Percentiles rank a stretch among this genome's conserved stretches.
These are phyloP conservation scores for Crepidodera aurea DNA, from an alignment of 2,888 invertebrate species.

Conservation along the genomic window DNA sequence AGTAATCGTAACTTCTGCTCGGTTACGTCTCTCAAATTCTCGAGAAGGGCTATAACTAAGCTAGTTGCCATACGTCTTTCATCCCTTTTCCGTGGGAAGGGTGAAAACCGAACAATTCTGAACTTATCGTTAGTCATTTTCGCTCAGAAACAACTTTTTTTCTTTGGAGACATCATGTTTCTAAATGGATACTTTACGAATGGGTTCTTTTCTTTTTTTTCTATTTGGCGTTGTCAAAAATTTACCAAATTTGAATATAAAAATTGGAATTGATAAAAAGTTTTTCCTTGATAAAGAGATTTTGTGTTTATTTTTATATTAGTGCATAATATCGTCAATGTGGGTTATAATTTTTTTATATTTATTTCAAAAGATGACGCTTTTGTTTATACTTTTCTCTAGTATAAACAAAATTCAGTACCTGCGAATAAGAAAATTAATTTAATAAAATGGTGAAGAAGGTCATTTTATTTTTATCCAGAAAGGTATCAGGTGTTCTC, in stretches of 20 bases:
- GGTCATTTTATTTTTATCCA: not conserved
- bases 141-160: conserved; percentile 25
- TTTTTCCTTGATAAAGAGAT: not conserved
- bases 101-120: conserved; percentile 32
- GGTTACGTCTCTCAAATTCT: conserved; percentile 37
- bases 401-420: too few relatives aligned
- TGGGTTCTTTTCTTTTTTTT: conserved; percentile 19
- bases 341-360: too few relatives aligned
- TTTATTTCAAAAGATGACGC: too few relatives aligned
- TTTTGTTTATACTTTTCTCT: too few relatives aligned
- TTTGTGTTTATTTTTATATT: not conserved
- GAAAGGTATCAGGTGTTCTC: conserved; percentile 5
- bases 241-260: conserved; percentile 26
- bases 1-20: conserved; percentile 41
- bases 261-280: conserved; percentile 14
- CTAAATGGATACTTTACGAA: conserved; percentile 27
- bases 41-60: conserved; percentile 38
- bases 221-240: conserved; percentile 16
- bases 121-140: conserved; percentile 28
- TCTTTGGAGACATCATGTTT: conserved; percentile 25
- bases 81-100: conserved; percentile 32
- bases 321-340: not conserved
- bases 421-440: too few relatives aligned
- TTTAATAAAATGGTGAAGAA: not conserved
- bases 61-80: conserved; percentile 38